These are phyloP conservation scores for Bufotes viridis DNA, from an alignment of 2,797 vertebrate genomes.

Conservation along the genomic window DNA sequence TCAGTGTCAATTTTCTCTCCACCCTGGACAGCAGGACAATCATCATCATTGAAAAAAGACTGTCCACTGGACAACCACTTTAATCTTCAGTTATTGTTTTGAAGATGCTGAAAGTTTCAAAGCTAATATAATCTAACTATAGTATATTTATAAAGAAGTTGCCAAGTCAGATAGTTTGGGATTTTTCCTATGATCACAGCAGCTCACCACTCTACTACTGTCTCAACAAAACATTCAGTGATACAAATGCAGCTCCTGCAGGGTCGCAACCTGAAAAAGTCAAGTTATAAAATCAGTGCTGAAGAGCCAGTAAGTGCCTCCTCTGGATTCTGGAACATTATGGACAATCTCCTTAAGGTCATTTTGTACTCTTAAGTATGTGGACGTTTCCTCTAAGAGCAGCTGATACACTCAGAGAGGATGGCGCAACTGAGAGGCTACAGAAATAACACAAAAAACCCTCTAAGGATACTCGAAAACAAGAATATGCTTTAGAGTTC, in stretches of 20 bases:
- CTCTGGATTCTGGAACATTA: constrained; percentile 34
- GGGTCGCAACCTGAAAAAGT: constrained; percentile 25
- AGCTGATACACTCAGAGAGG: neutral
- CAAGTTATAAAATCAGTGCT: constrained; percentile 22
- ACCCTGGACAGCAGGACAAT: no score
- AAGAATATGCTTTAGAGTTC: neutral
- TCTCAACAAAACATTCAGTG: neutral
- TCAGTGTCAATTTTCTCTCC: no score
- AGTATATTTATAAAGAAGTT: neutral
- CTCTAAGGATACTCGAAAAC: neutral
- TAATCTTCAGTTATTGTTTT: neutral
- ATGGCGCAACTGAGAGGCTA: neutral
- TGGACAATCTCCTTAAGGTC: constrained; percentile 22
- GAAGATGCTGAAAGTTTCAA: neutral
- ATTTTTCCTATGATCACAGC: neutral
- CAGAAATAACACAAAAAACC: neutral
- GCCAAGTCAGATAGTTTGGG: neutral
- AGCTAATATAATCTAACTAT: neutral
- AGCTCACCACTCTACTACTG: neutral
- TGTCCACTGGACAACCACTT: neutral
- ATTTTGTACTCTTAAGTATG: neutral
- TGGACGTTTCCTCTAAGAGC: neutral
- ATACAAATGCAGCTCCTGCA: constrained; percentile 13
- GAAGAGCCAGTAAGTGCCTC: constrained; percentile 39
- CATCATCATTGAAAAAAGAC: neutral